These are phyloP conservation scores for Heliconius nattereri DNA, from an alignment of 1,140 invertebrate species.

Conservation along the genomic window DNA sequence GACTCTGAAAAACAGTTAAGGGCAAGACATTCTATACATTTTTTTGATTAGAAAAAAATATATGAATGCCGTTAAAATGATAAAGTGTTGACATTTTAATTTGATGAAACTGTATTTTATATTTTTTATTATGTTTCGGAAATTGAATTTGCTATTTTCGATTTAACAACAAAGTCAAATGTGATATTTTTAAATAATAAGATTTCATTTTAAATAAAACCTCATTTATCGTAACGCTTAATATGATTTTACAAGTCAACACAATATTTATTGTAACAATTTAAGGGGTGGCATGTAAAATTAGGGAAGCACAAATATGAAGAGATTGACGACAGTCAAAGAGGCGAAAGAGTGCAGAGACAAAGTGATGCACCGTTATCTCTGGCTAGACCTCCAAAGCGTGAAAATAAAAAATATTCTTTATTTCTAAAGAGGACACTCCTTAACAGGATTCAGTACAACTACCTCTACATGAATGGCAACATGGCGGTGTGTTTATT, in stretches of 20 bases:
- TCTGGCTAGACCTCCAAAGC: no score
- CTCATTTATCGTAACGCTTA: no score
- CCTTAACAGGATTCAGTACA: constrained; percentile 4
- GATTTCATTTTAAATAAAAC: no score
- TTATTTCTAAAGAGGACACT: neutral
- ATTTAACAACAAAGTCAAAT: neutral
- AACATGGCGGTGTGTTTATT: constrained; percentile 24
- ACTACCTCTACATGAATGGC: constrained; percentile 7
- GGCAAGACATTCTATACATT: constrained; percentile 15
- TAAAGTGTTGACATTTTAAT: neutral
- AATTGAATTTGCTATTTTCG: neutral
- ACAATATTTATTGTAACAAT: no score
- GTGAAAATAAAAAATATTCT: no score
- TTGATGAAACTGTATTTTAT: neutral
- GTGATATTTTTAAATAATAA: neutral
- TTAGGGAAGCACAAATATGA: no score
- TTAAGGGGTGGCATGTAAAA: no score
- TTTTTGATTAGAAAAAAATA: neutral
- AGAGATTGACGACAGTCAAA: no score
- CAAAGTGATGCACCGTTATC: no score
- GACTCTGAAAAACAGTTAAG: constrained; percentile 25
- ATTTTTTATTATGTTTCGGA: neutral
- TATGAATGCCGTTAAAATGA: neutral
- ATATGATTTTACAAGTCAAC: no score
- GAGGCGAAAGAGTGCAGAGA: no score